Conservation (phyloP, 2,888 invertebrate species). For the Agrotis clavis region DNA sequence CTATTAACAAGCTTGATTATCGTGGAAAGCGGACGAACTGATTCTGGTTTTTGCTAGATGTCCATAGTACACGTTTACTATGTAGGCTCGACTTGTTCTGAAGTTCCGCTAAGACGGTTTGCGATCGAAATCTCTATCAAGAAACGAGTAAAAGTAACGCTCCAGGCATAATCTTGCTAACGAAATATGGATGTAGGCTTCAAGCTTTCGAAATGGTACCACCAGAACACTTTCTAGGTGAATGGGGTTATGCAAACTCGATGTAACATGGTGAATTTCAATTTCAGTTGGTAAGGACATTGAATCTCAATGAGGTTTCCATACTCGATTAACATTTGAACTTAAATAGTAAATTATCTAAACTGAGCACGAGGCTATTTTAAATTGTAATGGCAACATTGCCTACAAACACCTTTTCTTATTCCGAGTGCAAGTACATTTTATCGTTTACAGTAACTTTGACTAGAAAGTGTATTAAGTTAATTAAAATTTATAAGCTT, state of each 20-base stretch:
- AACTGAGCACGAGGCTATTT: slow-evolving; percentile 61
- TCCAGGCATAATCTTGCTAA: slow-evolving; percentile 83
- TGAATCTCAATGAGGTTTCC: slow-evolving; percentile 82
- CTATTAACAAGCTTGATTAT: slow-evolving; percentile 86
- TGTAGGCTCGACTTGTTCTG: slow-evolving; percentile 85
- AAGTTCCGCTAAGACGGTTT: slow-evolving; percentile 80
- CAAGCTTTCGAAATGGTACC: slow-evolving; percentile 86
- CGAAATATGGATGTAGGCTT: slow-evolving; percentile 86
- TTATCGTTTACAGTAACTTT: slow-evolving; percentile 37
- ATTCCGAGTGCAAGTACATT: slow-evolving; percentile 38
- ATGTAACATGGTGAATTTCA: slow-evolving; percentile 88
- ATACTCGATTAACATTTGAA: slow-evolving; percentile 67
- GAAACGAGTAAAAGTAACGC: slow-evolving; percentile 86
- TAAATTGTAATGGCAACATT: slow-evolving; percentile 59
- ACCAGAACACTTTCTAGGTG: slow-evolving; percentile 89
- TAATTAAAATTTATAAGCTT: slow-evolving; percentile 57
- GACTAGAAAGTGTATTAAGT: slow-evolving; percentile 59
- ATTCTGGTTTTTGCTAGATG: slow-evolving; percentile 88
- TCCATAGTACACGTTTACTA: slow-evolving; percentile 78
- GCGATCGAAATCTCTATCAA: slow-evolving; percentile 82
- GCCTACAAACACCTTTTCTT: slow-evolving; percentile 66
- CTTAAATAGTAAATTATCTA: slow-evolving; percentile 67
- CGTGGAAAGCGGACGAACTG: slow-evolving; percentile 86
- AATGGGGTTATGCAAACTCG: slow-evolving; percentile 86
- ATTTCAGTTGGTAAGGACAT: slow-evolving; percentile 77